phyloP scores from a whole-genome alignment of 35 echinoderm and acorn worm genomes.

The Heliocidaris tuberculata region DNA sequence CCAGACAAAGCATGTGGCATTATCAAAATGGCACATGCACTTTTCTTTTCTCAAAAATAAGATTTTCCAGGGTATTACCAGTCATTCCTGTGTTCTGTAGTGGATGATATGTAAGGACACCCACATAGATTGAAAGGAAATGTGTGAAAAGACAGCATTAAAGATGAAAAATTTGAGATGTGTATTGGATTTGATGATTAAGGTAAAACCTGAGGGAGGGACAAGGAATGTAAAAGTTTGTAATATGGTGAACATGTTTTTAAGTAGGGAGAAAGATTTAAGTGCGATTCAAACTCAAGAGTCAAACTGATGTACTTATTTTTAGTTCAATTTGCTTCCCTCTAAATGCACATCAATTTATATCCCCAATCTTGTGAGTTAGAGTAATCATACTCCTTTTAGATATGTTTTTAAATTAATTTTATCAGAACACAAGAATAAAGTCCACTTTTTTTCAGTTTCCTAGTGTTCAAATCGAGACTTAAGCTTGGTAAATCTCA shows the following conservation, averaged over 20 bases:
- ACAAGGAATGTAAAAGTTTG: neutral
- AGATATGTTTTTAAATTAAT: too few relatives aligned
- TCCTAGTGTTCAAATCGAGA: too few relatives aligned
- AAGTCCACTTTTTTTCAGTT: too few relatives aligned
- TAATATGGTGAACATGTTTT: neutral
- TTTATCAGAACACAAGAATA: too few relatives aligned
- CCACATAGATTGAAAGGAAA: neutral
- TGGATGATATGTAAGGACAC: neutral
- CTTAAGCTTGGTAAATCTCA: too few relatives aligned
- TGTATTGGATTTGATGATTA: neutral
- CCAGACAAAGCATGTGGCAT: neutral
- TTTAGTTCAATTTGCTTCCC: too few relatives aligned
- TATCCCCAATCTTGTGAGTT: too few relatives aligned
- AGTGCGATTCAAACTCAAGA: neutral
- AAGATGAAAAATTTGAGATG: neutral
- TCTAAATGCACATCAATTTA: too few relatives aligned
- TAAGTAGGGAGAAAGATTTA: neutral
- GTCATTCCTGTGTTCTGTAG: neutral
- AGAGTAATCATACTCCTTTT: too few relatives aligned
- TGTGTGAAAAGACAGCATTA: neutral
- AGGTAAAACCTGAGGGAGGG: neutral
- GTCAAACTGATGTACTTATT: neutral
- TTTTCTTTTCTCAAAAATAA: neutral
- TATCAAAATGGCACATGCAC: constrained; percentile 16
- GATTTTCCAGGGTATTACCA: neutral